Percentiles rank a stretch among this genome's conserved stretches.
These are phyloP conservation scores for Macrosteles quadrilineatus DNA, from an alignment of 1,140 invertebrate genomes.

Conservation along the genomic window DNA sequence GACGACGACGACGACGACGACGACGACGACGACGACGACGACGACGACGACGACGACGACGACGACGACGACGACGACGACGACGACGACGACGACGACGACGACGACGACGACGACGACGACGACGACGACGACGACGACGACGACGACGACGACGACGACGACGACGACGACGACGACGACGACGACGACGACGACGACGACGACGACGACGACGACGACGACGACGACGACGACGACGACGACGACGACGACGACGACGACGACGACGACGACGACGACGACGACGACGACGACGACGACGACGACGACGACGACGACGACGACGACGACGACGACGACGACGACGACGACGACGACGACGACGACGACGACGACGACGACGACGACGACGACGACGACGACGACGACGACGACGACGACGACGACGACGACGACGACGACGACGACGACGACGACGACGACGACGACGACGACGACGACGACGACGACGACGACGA, in stretches of 20 bases:
- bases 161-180: neutral
- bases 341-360: conserved; percentile 9
- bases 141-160: conserved; percentile 8
- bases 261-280: neutral
- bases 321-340: conserved; percentile 3
- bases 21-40: conserved; percentile 1
- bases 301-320: neutral
- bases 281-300: conserved; percentile 2
- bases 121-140: conserved; percentile 7
- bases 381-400: conserved; percentile 1
- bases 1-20: conserved; percentile 12
- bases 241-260: conserved; percentile 20
- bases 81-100: conserved; percentile 8
- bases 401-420: conserved; percentile 12
- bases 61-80: conserved; percentile 17
- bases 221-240: conserved; percentile 9
- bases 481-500: conserved; percentile 3
- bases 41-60: neutral
- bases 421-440: neutral
- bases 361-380: neutral
- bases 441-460: neutral
- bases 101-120: conserved; percentile 17
- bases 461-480: neutral
- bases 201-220: neutral
- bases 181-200: conserved; percentile 28